Percentiles rank a stretch among this genome's conserved stretches.
phyloP scores from a whole-genome alignment of 2,888 invertebrate species.

The Parnassius apollo region DNA sequence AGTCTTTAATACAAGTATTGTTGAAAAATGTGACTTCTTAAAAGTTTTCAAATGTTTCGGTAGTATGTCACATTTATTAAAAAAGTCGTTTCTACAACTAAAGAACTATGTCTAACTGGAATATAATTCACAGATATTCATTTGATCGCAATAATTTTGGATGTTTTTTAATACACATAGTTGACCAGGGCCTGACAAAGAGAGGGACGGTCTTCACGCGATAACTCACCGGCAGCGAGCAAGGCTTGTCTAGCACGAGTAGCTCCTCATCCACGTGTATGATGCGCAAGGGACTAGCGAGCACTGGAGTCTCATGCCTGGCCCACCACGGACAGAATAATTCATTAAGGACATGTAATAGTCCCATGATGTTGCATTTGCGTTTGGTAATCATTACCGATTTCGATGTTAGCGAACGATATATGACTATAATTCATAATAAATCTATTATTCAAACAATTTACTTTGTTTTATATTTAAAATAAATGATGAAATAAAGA shows the following conservation, averaged over 20 bases:
- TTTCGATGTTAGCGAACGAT: neutral
- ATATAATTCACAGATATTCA: no score
- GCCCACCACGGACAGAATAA: slow-evolving; percentile 59
- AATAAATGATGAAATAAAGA: no score
- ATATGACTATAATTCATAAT: no score
- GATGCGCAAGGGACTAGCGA: slow-evolving; percentile 89
- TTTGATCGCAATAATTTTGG: no score
- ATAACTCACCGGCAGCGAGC: slow-evolving; percentile 90
- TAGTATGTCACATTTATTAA: no score
- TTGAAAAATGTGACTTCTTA: neutral
- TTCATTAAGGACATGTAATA: slow-evolving; percentile 32
- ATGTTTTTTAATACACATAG: no score
- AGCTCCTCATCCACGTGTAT: slow-evolving; percentile 91
- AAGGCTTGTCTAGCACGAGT: slow-evolving; percentile 94
- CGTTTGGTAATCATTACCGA: slow-evolving; percentile 9
- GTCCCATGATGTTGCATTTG: slow-evolving; percentile 34
- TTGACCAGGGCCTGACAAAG: slow-evolving; percentile 20
- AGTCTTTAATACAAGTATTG: slow-evolving; percentile 10
- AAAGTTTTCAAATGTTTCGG: no score
- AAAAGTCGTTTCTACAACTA: no score
- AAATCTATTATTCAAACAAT: no score
- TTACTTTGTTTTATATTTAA: no score
- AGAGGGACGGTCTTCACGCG: slow-evolving; percentile 21
- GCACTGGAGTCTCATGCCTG: slow-evolving; percentile 94
- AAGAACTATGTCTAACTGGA: no score